A percentile compares a stretch with the other conserved stretches of the same genome.
These are phyloP conservation scores for Ennomos quercinarius DNA, from an alignment of 2,888 invertebrate species.

Conservation along the genomic window DNA sequence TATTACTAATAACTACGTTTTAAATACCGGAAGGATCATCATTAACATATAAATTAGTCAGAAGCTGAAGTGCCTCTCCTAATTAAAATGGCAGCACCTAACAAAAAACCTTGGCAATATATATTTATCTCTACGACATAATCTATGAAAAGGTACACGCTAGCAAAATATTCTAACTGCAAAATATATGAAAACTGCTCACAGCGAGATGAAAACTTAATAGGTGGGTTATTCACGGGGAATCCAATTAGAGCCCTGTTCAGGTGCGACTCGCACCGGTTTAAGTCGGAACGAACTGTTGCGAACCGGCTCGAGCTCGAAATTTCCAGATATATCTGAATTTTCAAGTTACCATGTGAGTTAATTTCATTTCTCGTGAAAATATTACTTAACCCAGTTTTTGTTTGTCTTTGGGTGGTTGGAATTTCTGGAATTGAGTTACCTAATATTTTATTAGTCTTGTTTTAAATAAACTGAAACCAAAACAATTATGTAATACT, in stretches of 20 bases:
- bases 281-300: conserved; percentile 37
- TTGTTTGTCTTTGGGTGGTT: conserved; percentile 8
- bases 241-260: conserved; percentile 61
- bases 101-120: no score
- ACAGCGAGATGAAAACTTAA: conserved; percentile 50
- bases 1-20: no score
- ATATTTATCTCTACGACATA: no score
- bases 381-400: conserved; percentile 33
- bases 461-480: no score
- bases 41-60: no score
- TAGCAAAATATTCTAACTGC: conserved; percentile 6
- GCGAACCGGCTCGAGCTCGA: conserved; percentile 35
- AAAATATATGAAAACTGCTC: conserved; percentile 35
- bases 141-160: no score
- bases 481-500: no score
- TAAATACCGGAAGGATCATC: no score
- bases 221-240: conserved; percentile 49
- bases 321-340: conserved; percentile 52
- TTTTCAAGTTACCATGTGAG: conserved; percentile 48
- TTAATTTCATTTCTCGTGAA: conserved; percentile 56
- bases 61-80: no score
- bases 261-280: conserved; percentile 50
- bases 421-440: no score
- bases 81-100: no score
- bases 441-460: no score